Conservation (phyloP, 2,888 invertebrate genomes). For the Pegoplata infirma region DNA sequence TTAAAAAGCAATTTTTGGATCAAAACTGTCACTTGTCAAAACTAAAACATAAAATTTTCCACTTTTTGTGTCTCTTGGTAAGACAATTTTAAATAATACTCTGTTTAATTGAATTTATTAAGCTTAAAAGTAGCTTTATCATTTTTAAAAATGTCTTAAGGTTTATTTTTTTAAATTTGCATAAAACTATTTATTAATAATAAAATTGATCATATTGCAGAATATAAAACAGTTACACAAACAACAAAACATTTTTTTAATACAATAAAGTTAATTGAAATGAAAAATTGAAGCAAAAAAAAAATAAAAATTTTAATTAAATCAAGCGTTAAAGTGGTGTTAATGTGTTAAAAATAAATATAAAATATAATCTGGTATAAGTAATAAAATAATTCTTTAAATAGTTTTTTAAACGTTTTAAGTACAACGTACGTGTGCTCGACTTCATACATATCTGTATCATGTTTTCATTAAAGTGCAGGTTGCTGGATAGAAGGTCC, state of each 20-base stretch:
- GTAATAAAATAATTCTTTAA: conserved; percentile 17
- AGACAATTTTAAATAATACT: too few relatives aligned
- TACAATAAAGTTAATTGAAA: not conserved
- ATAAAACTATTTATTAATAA: conserved; percentile 31
- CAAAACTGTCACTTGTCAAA: too few relatives aligned
- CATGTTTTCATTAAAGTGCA: not conserved
- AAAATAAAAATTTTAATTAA: conserved; percentile 53
- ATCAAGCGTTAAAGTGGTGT: conserved; percentile 44
- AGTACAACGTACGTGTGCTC: too few relatives aligned
- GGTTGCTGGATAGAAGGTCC: conserved; percentile 37
- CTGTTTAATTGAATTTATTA: conserved; percentile 14
- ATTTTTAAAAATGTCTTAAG: conserved; percentile 15
- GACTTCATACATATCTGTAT: conserved; percentile 6
- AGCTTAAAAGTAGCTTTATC: conserved; percentile 4
- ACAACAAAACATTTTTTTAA: not conserved
- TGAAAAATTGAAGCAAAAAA: too few relatives aligned
- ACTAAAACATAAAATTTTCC: too few relatives aligned
- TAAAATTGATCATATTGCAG: not conserved
- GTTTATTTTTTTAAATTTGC: conserved; percentile 25
- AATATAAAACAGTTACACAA: not conserved
- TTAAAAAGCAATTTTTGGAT: too few relatives aligned
- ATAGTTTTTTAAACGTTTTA: conserved; percentile 38
- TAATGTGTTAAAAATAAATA: conserved; percentile 29
- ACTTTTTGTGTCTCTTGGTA: too few relatives aligned
- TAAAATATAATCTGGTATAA: not conserved